phyloP scores from a whole-genome alignment of 1,140 invertebrate species.

The honey bee (Apis mellifera) region DNA sequence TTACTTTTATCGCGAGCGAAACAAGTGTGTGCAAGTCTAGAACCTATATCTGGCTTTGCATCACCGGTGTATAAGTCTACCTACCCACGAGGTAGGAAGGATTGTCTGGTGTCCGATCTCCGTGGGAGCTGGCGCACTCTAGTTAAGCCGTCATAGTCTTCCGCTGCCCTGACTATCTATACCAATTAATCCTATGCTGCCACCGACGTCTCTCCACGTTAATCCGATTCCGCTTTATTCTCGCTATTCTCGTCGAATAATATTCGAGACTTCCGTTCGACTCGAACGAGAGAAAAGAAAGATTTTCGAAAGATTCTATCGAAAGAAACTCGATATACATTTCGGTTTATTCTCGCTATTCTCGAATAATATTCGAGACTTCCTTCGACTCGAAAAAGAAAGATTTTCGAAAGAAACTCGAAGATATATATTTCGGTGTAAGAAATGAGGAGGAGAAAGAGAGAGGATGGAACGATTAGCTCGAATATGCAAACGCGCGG shows the following conservation, averaged over 20 bases:
- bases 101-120: conserved; percentile 65
- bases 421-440: fast-evolving
- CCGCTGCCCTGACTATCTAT: conserved; percentile 54
- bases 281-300: too few species aligned
- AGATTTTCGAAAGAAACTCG: too few species aligned
- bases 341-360: too few species aligned
- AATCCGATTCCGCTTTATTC: conserved; percentile 34
- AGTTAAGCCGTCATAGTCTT: conserved; percentile 64
- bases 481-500: conserved; percentile 31
- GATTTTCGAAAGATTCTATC: too few species aligned
- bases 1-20: conserved; percentile 30
- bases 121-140: conserved; percentile 66
- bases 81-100: conserved; percentile 41
- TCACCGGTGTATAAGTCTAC: conserved; percentile 42
- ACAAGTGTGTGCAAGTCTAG: background rate
- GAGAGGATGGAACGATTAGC: conserved; percentile 31
- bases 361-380: too few species aligned
- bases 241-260: background rate
- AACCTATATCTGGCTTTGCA: conserved; percentile 40
- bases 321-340: too few species aligned
- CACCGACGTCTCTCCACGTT: conserved; percentile 34
- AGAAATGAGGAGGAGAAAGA: background rate
- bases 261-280: background rate
- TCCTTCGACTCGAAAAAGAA: too few species aligned
- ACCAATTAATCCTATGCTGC: conserved; percentile 50